Evolutionary conservation across 2,797 vertebrate genomes (phyloP).

Genomic region (Rhinogobio ventralis): DNA sequence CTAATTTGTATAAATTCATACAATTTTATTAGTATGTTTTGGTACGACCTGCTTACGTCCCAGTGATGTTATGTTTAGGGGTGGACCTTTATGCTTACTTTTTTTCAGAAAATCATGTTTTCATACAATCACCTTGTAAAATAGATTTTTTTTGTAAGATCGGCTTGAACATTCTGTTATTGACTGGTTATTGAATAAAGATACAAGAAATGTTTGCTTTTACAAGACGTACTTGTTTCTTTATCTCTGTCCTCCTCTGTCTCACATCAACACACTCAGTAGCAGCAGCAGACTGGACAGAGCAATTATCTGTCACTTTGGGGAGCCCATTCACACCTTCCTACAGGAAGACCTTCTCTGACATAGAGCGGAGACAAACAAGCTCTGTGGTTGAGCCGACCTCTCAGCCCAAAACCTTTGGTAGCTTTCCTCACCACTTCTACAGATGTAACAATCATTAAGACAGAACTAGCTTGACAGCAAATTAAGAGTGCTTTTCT

Average conservation of each 20-base stretch:
- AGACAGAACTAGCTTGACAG: neutral
- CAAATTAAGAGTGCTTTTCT: neutral
- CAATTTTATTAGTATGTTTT: too few species aligned
- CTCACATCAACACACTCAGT: conserved; percentile 31
- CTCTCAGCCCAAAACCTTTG: neutral
- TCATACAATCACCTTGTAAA: neutral
- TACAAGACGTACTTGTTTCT: neutral
- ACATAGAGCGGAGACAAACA: conserved; percentile 38
- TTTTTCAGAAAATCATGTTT: neutral
- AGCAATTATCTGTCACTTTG: conserved; percentile 55
- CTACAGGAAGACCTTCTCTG: conserved; percentile 45
- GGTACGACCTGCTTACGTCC: too few species aligned
- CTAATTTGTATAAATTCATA: too few species aligned
- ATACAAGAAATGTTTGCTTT: neutral
- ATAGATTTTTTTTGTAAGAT: neutral
- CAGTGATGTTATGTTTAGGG: too few species aligned
- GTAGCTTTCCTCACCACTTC: neutral
- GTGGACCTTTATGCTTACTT: too few species aligned
- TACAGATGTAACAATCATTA: neutral
- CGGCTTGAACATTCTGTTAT: neutral
- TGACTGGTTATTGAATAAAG: conserved; percentile 12
- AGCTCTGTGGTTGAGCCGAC: neutral
- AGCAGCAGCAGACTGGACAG: conserved; percentile 38
- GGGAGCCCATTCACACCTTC: conserved; percentile 52
- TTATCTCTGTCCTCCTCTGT: neutral